Evolutionary conservation across 1,140 invertebrate species (phyloP).

Genomic region (Chelonus insularis): DNA sequence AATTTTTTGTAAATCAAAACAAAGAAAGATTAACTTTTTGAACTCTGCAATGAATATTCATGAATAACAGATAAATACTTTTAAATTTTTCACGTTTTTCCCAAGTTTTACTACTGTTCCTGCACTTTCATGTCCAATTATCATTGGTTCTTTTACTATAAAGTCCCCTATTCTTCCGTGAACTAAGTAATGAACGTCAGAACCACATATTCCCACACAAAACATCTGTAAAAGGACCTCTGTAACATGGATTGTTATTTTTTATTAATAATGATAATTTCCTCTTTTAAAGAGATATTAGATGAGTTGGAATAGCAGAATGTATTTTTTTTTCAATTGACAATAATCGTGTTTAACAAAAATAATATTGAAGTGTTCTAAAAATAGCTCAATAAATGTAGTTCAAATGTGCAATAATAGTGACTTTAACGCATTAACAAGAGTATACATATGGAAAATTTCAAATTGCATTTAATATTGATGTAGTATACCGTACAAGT

Average conservation of each 20-base stretch:
- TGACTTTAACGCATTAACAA: no score
- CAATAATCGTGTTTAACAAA: no score
- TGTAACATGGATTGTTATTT: constrained; percentile 43
- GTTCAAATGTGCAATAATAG: no score
- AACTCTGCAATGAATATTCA: no score
- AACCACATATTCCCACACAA: constrained; percentile 94
- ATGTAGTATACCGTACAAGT: no score
- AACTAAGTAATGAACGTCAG: constrained; percentile 90
- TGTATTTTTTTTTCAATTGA: no score
- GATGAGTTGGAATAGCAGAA: background rate
- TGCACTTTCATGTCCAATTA: constrained; percentile 87
- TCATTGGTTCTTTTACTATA: constrained; percentile 80
- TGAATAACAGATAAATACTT: constrained; percentile 57
- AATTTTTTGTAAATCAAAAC: background rate
- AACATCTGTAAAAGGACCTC: constrained; percentile 89
- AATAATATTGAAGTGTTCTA: no score
- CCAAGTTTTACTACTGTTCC: constrained; percentile 74
- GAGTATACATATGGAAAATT: no score
- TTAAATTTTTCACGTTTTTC: constrained; percentile 74
- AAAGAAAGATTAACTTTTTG: no score
- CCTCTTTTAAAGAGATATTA: background rate
- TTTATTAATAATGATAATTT: background rate
- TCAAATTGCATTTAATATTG: no score
- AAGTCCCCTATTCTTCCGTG: constrained; percentile 83
- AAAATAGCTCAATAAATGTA: no score